A percentile compares a stretch with the other conserved stretches of the same genome.
Evolutionary conservation across 92 coral and sea anemone genomes (phyloP).

Genomic region (Siderastrea radians): DNA sequence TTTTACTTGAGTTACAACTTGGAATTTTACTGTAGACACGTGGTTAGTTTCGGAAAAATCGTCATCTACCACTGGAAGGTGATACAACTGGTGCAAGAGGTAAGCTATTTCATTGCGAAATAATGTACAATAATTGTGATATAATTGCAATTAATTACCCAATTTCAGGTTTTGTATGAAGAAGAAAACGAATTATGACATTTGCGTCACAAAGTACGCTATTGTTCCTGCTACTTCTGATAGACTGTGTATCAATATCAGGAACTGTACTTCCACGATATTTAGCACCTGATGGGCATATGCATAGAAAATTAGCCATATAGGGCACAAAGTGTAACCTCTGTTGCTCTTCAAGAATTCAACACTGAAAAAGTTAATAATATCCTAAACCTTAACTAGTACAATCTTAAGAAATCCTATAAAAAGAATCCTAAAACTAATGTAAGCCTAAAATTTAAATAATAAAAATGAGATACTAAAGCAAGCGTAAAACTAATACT

Average conservation of each 20-base stretch:
- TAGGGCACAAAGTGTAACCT: no score
- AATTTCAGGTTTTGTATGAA: not conserved
- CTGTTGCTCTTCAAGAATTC: no score
- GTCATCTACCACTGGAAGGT: not conserved
- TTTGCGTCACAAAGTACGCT: conserved; percentile 12
- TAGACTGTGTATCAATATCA: conserved; percentile 17
- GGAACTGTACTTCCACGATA: conserved; percentile 25
- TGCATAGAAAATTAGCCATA: no score
- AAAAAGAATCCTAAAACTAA: no score
- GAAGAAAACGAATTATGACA: not conserved
- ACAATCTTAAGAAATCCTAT: no score
- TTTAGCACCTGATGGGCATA: conserved; percentile 19
- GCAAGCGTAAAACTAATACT: no score
- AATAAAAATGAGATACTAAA: no score
- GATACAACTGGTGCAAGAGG: not conserved
- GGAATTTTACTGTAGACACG: not conserved
- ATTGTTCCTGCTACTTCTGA: conserved; percentile 18
- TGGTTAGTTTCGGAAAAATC: not conserved
- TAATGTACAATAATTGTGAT: not conserved
- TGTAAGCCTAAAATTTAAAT: no score
- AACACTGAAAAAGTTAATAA: no score
- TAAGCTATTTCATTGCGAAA: not conserved
- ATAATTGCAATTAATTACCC: not conserved
- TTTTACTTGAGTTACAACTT: no score
- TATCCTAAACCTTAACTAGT: no score